A percentile compares a stretch with the other conserved stretches of the same genome.
phyloP scores from a whole-genome alignment of 2,888 invertebrate species.

The Leptopterna dolabrata region DNA sequence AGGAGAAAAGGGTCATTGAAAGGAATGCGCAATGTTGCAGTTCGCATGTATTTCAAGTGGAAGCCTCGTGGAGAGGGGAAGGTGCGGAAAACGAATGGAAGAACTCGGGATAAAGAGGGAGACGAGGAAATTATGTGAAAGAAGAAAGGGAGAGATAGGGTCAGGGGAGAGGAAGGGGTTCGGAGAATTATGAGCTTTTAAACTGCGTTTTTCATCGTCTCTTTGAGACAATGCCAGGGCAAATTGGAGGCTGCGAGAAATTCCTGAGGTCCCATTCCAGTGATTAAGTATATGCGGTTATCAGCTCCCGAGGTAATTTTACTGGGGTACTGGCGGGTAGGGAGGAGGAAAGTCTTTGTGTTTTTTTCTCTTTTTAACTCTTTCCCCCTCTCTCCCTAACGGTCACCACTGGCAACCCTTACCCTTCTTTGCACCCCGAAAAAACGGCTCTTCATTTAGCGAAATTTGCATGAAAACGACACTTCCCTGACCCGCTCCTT shows the following conservation, averaged over 20 bases:
- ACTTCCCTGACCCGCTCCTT: background rate
- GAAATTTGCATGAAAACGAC: slow-evolving; percentile 49
- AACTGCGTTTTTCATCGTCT: slow-evolving; percentile 55
- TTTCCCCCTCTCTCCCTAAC: background rate
- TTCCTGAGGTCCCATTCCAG: slow-evolving; percentile 57
- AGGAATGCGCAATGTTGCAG: slow-evolving; percentile 28
- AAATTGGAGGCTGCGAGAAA: slow-evolving; percentile 52
- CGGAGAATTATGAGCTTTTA: slow-evolving; percentile 50
- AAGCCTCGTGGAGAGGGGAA: background rate
- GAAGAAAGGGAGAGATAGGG: background rate
- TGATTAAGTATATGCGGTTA: slow-evolving; percentile 60
- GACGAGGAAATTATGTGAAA: slow-evolving; percentile 32
- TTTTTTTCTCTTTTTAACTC: slow-evolving; percentile 37
- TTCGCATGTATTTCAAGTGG: slow-evolving; percentile 8
- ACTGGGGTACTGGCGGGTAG: slow-evolving; percentile 16
- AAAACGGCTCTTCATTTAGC: slow-evolving; percentile 44
- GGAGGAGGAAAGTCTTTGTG: slow-evolving; percentile 32
- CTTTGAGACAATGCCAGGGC: slow-evolving; percentile 52
- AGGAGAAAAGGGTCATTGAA: background rate
- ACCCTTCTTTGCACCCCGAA: slow-evolving; percentile 8
- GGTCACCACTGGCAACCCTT: slow-evolving; percentile 40
- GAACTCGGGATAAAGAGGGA: background rate
- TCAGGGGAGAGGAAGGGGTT: background rate
- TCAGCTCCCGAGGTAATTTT: slow-evolving; percentile 56
- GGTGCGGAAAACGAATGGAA: slow-evolving; percentile 28